Evolutionary conservation across 2,888 invertebrate genomes (phyloP).

Genomic region (Diloba caeruleocephala): DNA sequence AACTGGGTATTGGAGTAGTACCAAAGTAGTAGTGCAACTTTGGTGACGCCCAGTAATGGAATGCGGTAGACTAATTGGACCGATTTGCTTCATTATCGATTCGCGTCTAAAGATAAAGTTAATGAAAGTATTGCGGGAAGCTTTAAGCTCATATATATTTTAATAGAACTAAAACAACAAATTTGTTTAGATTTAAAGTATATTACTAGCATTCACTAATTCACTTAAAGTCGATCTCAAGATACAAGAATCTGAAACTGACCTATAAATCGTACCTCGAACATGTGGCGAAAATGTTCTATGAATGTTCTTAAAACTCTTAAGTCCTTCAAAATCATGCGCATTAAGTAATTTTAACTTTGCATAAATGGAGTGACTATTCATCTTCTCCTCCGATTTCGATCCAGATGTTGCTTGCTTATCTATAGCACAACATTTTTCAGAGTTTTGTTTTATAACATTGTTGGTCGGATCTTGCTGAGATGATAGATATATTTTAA

Average conservation of each 20-base stretch:
- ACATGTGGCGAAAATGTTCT: conserved; percentile 34
- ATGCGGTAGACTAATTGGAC: too few species aligned
- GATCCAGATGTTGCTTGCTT: conserved; percentile 17
- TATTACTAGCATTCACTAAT: conserved; percentile 37
- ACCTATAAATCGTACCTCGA: conserved; percentile 38
- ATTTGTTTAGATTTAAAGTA: conserved; percentile 24
- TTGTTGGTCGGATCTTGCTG: conserved; percentile 26
- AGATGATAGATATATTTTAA: conserved; percentile 56
- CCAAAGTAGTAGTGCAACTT: too few species aligned
- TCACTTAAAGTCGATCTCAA: conserved; percentile 44
- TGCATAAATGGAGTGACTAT: conserved; percentile 11
- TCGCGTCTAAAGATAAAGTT: too few species aligned
- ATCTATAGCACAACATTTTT: conserved; percentile 9
- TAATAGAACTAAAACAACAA: conserved; percentile 26
- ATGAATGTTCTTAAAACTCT: conserved; percentile 39
- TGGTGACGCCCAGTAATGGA: too few species aligned
- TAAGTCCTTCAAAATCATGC: conserved; percentile 19
- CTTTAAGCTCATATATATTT: too few species aligned
- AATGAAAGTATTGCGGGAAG: too few species aligned
- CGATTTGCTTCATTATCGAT: too few species aligned
- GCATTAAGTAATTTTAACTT: conserved; percentile 35
- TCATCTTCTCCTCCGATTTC: conserved; percentile 27
- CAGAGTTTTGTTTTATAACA: conserved; percentile 6
- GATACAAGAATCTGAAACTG: conserved; percentile 58
- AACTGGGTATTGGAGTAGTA: too few species aligned